Percentiles rank a stretch among this genome's conserved stretches.
phyloP scores from a whole-genome alignment of 2,888 invertebrate genomes.

The Antheraea assamensis region DNA sequence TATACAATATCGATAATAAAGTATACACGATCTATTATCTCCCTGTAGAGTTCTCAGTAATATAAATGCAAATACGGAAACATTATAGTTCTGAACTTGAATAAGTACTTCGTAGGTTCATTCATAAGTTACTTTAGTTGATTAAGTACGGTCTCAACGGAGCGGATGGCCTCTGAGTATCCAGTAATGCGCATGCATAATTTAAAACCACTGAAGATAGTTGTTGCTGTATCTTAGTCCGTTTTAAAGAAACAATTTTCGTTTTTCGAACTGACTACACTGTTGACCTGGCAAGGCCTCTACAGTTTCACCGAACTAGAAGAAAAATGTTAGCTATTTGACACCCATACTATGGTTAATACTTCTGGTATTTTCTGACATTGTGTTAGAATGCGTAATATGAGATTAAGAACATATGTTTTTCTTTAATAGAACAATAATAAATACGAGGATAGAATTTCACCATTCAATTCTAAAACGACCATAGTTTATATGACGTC shows the following conservation, averaged over 20 bases:
- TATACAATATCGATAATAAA: not conserved
- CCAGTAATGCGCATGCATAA: conserved; percentile 5
- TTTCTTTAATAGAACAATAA: too few species aligned
- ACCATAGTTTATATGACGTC: too few species aligned
- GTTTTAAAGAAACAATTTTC: not conserved
- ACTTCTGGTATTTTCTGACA: not conserved
- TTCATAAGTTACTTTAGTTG: conserved; percentile 3
- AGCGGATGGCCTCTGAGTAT: conserved; percentile 14
- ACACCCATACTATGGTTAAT: not conserved
- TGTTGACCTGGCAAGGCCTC: too few species aligned
- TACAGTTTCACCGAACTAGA: too few species aligned
- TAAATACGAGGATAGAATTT: too few species aligned
- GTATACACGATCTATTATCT: not conserved
- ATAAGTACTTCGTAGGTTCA: not conserved
- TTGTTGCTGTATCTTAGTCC: not conserved
- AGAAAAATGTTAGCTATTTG: not conserved
- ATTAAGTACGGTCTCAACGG: conserved; percentile 19
- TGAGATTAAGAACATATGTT: too few species aligned
- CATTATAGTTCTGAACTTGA: not conserved
- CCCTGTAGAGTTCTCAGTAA: not conserved
- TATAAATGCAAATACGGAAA: conserved; percentile 5
- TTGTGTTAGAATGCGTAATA: not conserved
- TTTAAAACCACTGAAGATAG: not conserved
- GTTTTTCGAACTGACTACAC: too few species aligned
- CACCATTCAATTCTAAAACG: too few species aligned